phyloP scores from a whole-genome alignment of 2,113 vertebrate genomes.

The Sorex fumeus region DNA sequence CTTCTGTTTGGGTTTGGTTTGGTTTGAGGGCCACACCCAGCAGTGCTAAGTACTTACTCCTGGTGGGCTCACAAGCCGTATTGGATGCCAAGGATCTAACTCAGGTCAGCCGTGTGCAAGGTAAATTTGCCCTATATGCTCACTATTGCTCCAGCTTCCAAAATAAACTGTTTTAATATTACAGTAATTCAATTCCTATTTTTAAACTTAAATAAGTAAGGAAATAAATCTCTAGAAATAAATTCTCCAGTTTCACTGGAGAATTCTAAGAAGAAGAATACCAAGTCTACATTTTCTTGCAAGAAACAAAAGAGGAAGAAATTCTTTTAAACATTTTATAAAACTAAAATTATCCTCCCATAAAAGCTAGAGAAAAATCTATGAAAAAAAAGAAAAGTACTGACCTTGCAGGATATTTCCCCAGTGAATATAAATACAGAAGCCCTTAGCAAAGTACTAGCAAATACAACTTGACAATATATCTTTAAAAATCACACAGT shows the following conservation, averaged over 20 bases:
- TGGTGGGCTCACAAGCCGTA: too few species aligned
- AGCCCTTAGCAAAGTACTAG: not conserved
- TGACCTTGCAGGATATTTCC: not conserved
- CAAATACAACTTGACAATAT: not conserved
- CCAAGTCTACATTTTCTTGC: conserved; percentile 7
- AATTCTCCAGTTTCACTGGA: not conserved
- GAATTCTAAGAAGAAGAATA: not conserved
- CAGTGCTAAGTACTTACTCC: too few species aligned
- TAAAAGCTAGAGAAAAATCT: not conserved
- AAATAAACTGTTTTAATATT: not conserved
- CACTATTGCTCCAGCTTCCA: too few species aligned
- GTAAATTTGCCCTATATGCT: not conserved
- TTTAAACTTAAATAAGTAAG: not conserved
- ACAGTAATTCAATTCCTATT: not conserved
- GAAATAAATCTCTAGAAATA: not conserved
- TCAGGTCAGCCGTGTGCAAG: not conserved
- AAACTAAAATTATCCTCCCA: not conserved
- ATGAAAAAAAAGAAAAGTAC: not conserved
- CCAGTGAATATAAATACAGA: not conserved
- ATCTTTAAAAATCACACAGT: not conserved
- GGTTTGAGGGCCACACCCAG: too few species aligned
- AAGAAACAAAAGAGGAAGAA: not conserved
- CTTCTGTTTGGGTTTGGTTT: too few species aligned
- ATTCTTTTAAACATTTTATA: not conserved
- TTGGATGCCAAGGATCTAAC: too few species aligned